Evolutionary conservation across 2,888 invertebrate genomes (phyloP), one percentile per base, ranked within the genome.

Genomic region (Synergus umbraculus): DNA sequence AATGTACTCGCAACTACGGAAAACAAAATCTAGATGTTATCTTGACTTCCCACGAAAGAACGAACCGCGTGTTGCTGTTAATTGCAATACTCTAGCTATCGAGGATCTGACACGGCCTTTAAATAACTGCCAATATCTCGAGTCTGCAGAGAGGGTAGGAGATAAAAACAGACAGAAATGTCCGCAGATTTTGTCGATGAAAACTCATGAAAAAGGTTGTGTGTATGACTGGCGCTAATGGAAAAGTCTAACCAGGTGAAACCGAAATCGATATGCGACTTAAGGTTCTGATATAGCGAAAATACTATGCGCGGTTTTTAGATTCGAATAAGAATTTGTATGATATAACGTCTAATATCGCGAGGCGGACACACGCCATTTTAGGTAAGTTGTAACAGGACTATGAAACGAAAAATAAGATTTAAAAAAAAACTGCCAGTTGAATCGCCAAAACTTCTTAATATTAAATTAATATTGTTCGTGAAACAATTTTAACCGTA

Each of bases 91-190:
- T 44, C 13, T 43, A 67, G 7, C 46, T 22, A 64, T 63, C 73
- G 78, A 79, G 37, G 64, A 29, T 43, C 69, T 65, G 83, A 87
- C 79, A 89, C 86, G 87, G 86, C 87, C 86, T 87, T 88, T 83
- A 85, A 84, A 87, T 87, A 87, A 90, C 90, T 90, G 90, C 90
- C 90, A 90, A 87, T 86, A 86, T 81, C 82, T 85, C 84, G 84
- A 87, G 86, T 84, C 86, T 66, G 41, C 81, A 83, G 81, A 44
- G 63, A 60, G 43, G 69, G 10, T 66, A 43, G 43, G 18, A 8
- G 66, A 5, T 37, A 66, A 9, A 66, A 44, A 66, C n/a, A n/a
- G 41, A 43, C 22, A 7, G 4, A 63, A 63, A 63, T 63, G 22
- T 63, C 63, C 13, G n/a, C 66, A 18, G 0, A 15, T 44, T 66